Base-by-base conservation (phyloP, 2,888 invertebrate species). In the Scrobipalpa costella region DNA sequence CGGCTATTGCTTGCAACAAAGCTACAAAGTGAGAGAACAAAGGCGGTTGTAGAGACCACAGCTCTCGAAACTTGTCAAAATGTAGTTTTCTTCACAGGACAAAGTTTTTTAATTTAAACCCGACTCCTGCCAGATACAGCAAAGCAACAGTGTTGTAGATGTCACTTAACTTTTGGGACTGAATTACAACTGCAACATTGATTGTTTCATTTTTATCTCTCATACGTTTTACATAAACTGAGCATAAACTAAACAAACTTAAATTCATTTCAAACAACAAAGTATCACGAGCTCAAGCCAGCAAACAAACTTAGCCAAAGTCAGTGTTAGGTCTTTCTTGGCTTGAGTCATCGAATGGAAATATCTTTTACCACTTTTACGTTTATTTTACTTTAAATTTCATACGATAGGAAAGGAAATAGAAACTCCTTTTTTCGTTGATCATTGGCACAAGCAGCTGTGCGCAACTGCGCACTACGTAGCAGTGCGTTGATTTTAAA, bases 71-170 rank as follows among this genome's bases (percentile, higher is more conserved):
- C 60, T 60, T 60, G 60, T 64, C 64, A 61, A 61, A 64, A 61
- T 61, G 49, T 60, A 38, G 57, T 61, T 64, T 60, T 61, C 61
- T 61, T 61, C 60, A 49, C 36, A 6, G 55, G 47, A 47, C 44
- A 47, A 64, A 61, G 36, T 63, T 64, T 64, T 64, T 64, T 64
- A 64, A 64, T 64, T 64, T 64, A 64, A 64, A 61, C 60, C 40
- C 27, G 15, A 9, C 27, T 49, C 49, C 34, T 15, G 55, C 34
- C 34, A 34, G 33, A 15, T 17, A 55, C n/a, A 15, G 15, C 55
- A 33, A 50, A 52, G 11, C 55, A 27, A 55, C 55, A 55, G 5
- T 55, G 55, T 55, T 55, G 33, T 49, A 49, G 15, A 17, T 21
- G 55, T 33, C 55, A 55, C 55, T 55, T 55, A 34, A 55, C 55